These are phyloP conservation scores for Podocnemis expansa DNA, from an alignment of 2,113 vertebrate species.

Conservation along the genomic window DNA sequence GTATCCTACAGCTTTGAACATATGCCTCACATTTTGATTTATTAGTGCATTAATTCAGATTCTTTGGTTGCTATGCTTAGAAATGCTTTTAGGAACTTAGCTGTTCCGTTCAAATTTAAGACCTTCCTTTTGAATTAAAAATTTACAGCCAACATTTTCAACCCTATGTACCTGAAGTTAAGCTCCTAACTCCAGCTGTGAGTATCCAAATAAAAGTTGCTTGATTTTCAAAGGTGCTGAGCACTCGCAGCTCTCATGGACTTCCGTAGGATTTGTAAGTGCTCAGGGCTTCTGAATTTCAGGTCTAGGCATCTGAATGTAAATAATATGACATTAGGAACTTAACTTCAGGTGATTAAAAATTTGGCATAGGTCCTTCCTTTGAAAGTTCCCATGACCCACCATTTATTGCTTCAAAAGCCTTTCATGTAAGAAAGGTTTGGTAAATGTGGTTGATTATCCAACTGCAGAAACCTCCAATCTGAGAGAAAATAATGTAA, in stretches of 20 bases:
- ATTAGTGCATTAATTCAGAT: background rate
- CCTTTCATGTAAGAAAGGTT: background rate
- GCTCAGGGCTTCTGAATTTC: background rate
- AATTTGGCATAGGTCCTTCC: background rate
- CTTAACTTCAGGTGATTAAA: background rate
- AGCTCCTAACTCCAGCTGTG: background rate
- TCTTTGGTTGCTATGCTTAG: background rate
- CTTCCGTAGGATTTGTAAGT: background rate
- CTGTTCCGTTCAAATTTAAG: background rate
- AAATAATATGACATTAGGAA: background rate
- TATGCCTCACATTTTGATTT: background rate
- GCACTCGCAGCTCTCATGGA: background rate
- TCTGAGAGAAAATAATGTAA: background rate
- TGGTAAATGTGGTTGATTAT: background rate
- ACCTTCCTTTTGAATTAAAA: background rate
- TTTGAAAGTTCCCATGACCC: background rate
- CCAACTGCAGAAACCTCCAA: background rate
- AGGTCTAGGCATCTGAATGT: too few relatives aligned
- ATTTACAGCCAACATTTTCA: background rate
- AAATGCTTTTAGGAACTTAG: background rate
- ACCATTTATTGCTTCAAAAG: background rate
- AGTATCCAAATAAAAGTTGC: background rate
- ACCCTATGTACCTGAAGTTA: background rate
- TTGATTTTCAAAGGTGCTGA: rapidly evolving
- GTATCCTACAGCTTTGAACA: background rate